Percentiles rank a stretch among this genome's conserved stretches.
Conservation (phyloP, 2,888 invertebrate genomes). For the Papilio elwesi region DNA sequence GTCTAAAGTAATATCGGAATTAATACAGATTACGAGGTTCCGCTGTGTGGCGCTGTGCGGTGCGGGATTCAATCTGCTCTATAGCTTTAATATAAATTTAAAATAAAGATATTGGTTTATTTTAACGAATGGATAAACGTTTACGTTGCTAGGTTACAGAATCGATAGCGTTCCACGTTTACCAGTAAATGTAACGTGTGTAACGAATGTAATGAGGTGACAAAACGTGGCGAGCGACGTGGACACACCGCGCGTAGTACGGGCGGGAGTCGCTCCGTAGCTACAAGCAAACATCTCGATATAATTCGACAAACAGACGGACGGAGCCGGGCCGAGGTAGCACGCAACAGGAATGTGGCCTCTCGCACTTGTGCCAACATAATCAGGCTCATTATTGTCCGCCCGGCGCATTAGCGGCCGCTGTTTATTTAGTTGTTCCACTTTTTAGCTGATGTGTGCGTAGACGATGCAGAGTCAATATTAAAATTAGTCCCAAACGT, state of each 20-base stretch:
- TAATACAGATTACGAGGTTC: conserved; percentile 58
- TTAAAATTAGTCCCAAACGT: conserved; percentile 32
- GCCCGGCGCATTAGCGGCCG: conserved; percentile 13
- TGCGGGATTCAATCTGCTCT: conserved; percentile 47
- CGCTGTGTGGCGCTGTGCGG: conserved; percentile 45
- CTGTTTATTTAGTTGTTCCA: conserved; percentile 35
- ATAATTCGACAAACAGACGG: conserved; percentile 35
- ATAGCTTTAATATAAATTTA: conserved; percentile 45
- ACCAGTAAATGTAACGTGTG: too few relatives aligned
- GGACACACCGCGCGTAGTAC: too few relatives aligned
- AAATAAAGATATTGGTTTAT: conserved; percentile 14
- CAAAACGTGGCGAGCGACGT: not conserved
- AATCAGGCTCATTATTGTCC: conserved; percentile 35
- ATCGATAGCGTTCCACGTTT: too few relatives aligned
- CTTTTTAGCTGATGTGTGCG: conserved; percentile 25
- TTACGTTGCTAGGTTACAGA: too few relatives aligned
- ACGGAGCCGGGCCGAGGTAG: conserved; percentile 6
- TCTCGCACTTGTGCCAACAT: conserved; percentile 36
- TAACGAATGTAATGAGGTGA: too few relatives aligned
- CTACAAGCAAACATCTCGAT: conserved; percentile 36
- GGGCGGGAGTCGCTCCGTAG: not conserved
- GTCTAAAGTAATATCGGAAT: conserved; percentile 57
- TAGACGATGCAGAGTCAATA: conserved; percentile 25
- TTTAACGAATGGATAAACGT: not conserved
- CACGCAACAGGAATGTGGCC: conserved; percentile 29